Evolutionary conservation across 2,797 vertebrate genomes (phyloP).

Genomic region (Coregonus sp.): DNA sequence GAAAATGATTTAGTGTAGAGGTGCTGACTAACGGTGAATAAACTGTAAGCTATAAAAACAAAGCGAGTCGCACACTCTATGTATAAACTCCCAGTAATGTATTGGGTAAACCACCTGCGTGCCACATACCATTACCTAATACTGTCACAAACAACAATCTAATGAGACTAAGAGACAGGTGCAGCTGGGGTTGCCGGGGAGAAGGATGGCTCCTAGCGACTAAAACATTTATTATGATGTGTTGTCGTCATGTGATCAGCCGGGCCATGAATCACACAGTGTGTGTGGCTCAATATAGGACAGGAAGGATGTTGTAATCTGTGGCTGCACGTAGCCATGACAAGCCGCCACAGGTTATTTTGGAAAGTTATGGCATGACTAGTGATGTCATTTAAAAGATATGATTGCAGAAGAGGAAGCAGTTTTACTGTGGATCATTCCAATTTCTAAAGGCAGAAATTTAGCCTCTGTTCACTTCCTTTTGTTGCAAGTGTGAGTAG

Average conservation of each 20-base stretch:
- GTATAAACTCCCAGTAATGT: too few species aligned
- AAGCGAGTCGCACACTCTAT: too few species aligned
- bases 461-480: slow-evolving; percentile 52
- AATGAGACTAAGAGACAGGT: not conserved
- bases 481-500: slow-evolving; percentile 26
- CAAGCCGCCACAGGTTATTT: slow-evolving; percentile 36
- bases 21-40: too few species aligned
- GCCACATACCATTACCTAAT: slow-evolving; percentile 16
- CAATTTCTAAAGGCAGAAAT: slow-evolving; percentile 35
- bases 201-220: slow-evolving; percentile 3
- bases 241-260: slow-evolving; percentile 40
- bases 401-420: slow-evolving; percentile 48
- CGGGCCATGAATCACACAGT: slow-evolving; percentile 16
- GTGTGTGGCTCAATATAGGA: slow-evolving; percentile 49
- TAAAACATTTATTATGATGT: slow-evolving; percentile 38
- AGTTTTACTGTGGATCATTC: slow-evolving; percentile 29
- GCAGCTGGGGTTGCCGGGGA: slow-evolving; percentile 3
- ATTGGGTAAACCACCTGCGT: not conserved
- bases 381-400: slow-evolving; percentile 41
- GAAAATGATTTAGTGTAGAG: too few species aligned
- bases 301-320: slow-evolving; percentile 36
- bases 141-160: too few species aligned
- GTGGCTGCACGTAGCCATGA: slow-evolving; percentile 22
- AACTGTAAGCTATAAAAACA: too few species aligned
- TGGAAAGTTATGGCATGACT: slow-evolving; percentile 15